Evolutionary conservation across 1,140 invertebrate species (phyloP), one percentile per base, ranked within the genome.

Genomic region (Pantala flavescens): DNA sequence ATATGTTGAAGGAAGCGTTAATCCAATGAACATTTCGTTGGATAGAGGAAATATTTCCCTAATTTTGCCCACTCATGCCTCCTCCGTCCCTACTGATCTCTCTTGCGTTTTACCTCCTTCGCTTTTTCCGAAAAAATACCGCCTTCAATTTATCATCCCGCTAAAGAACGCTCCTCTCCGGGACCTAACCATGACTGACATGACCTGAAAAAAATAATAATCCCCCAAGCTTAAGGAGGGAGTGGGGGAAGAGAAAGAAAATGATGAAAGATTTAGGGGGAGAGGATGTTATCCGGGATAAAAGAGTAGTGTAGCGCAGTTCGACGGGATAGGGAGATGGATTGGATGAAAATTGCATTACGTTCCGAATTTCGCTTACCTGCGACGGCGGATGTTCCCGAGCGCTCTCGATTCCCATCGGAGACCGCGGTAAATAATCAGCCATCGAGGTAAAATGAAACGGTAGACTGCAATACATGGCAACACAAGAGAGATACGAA

Each of bases 131-230:
- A 36, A 36, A 49, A 63, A 63, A 63, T 21, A 16, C 49, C 14
- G 16, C 49, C 49, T 63, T 63, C 49, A 63, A 63, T 63, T 63
- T 63, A 63, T 63, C 49, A 63, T 63, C 49, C 49, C n/a, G n/a
- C 49, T 21, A 63, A 63, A 63, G 49, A 63, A 63, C 49, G 49
- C 49, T 63, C 49, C 28, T 63, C 49, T 63, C 49, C 12, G 12
- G 5, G 14, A 12, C 49, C 49, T 63, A 63, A 63, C 49, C 49
- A 63, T 19, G 49, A 63, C 3, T 63, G 49, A 63, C 49, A 12
- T 63, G 49, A 63, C 49, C 49, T 63, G 49, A 63, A 63, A 63
- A 63, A 63, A 63, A 63, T 63, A 63, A 63, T 63, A 63, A 63
- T 63, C 49, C 49, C 49, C 49, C 14, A 1, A 63, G 49, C 49